Conservation (phyloP, 37 sponge, comb jelly and placozoan species). For the Ephydatia muelleri region DNA sequence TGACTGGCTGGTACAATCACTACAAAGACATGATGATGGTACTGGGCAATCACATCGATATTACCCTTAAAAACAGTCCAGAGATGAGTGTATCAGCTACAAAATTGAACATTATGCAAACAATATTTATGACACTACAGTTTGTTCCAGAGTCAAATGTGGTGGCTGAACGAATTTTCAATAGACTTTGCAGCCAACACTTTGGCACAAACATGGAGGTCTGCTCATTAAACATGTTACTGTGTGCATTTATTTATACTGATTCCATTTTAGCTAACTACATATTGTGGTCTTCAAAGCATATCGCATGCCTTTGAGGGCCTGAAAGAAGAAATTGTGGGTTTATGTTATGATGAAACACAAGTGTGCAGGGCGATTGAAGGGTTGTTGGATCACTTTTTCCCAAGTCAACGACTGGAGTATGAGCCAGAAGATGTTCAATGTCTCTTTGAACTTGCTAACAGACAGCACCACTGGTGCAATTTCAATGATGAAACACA, state of each 20-base stretch:
- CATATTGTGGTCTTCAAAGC: background rate
- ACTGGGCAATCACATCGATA: background rate
- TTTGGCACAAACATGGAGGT: conserved; percentile 46
- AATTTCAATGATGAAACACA: background rate
- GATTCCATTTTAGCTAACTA: background rate
- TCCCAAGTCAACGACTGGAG: conserved; percentile 2
- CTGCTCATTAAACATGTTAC: background rate
- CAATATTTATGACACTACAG: conserved; percentile 42
- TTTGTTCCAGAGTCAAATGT: background rate
- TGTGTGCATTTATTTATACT: background rate
- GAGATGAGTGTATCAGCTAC: background rate
- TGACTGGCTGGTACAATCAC: background rate
- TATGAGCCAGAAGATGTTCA: conserved; percentile 22
- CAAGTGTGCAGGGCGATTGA: conserved; percentile 7
- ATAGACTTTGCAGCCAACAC: conserved; percentile 33
- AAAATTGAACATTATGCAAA: conserved; percentile 56
- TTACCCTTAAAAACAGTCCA: background rate
- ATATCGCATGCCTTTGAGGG: background rate
- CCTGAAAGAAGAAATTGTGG: background rate
- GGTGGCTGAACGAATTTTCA: conserved; percentile 33
- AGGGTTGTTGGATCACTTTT: conserved; percentile 52
- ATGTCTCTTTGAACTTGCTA: conserved; percentile 60
- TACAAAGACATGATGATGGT: background rate
- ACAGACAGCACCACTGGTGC: conserved; percentile 34
- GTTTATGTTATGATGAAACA: background rate